A percentile compares a stretch with the other conserved stretches of the same genome.
These are phyloP conservation scores for Rhinichthys osculus DNA, from an alignment of 2,797 vertebrate genomes.

Conservation along the genomic window DNA sequence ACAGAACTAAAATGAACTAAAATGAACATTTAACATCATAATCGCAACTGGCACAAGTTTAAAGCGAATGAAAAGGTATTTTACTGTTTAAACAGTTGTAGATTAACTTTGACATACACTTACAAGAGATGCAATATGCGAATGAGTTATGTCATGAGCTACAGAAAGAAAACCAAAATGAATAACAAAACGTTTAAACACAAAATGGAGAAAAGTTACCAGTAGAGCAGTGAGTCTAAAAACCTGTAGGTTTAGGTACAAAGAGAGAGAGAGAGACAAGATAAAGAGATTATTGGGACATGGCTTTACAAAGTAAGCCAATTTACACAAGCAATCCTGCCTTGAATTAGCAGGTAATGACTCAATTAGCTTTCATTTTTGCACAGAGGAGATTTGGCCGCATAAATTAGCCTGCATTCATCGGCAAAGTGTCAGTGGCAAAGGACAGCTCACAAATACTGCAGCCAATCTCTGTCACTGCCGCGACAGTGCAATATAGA, in stretches of 20 bases:
- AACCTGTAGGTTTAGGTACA: constrained; percentile 4
- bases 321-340: constrained; percentile 97
- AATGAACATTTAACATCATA: constrained; percentile 13
- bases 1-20: constrained; percentile 5
- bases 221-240: background rate
- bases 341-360: constrained; percentile 99
- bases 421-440: constrained; percentile 98
- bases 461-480: constrained; percentile 98
- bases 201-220: background rate
- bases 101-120: background rate
- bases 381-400: constrained; percentile 97
- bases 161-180: background rate
- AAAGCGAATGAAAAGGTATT: background rate
- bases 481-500: constrained; percentile 95
- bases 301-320: constrained; percentile 98
- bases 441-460: constrained; percentile 99
- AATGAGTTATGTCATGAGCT: background rate
- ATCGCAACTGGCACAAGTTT: constrained; percentile 1
- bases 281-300: constrained; percentile 62
- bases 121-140: background rate
- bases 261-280: background rate
- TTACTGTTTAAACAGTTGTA: background rate
- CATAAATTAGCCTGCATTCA: constrained; percentile 99
- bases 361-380: constrained; percentile 99
- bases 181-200: background rate